These are phyloP conservation scores for Chionodraco myersi DNA, from an alignment of 2,113 vertebrate genomes.

Conservation along the genomic window DNA sequence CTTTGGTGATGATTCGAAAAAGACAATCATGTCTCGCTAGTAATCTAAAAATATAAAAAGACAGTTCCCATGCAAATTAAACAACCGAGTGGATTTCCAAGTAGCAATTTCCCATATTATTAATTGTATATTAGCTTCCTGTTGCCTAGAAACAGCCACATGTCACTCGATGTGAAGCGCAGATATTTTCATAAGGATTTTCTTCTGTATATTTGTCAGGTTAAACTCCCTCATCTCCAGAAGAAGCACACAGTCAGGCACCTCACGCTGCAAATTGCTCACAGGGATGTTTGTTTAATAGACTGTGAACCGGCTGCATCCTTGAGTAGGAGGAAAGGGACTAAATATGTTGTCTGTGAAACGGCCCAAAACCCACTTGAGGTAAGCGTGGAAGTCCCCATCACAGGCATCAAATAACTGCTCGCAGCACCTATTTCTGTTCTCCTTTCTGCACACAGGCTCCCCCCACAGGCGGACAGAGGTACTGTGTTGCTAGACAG, in stretches of 20 bases:
- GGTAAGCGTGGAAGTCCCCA: constrained; percentile 80
- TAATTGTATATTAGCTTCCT: constrained; percentile 81
- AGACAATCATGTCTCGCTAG: constrained; percentile 27
- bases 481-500: constrained; percentile 63
- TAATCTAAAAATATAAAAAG: constrained; percentile 49
- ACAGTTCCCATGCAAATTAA: constrained; percentile 73
- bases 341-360: constrained; percentile 80
- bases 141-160: constrained; percentile 83
- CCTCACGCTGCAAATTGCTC: constrained; percentile 71
- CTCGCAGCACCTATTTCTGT: constrained; percentile 59
- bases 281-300: constrained; percentile 79
- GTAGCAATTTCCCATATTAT: constrained; percentile 80
- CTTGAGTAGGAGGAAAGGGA: constrained; percentile 75
- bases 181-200: constrained; percentile 71
- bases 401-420: constrained; percentile 63
- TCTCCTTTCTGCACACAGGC: constrained; percentile 71
- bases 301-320: constrained; percentile 69
- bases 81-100: constrained; percentile 68
- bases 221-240: constrained; percentile 75
- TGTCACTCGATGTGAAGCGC: constrained; percentile 54
- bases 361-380: constrained; percentile 77
- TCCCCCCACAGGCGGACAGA: constrained; percentile 78
- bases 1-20: constrained; percentile 8
- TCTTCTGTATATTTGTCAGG: constrained; percentile 73
- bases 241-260: constrained; percentile 67